Percentiles rank a stretch among this genome's conserved stretches.
phyloP scores from a whole-genome alignment of 2,888 invertebrate genomes.

The Ceriagrion tenellum region DNA sequence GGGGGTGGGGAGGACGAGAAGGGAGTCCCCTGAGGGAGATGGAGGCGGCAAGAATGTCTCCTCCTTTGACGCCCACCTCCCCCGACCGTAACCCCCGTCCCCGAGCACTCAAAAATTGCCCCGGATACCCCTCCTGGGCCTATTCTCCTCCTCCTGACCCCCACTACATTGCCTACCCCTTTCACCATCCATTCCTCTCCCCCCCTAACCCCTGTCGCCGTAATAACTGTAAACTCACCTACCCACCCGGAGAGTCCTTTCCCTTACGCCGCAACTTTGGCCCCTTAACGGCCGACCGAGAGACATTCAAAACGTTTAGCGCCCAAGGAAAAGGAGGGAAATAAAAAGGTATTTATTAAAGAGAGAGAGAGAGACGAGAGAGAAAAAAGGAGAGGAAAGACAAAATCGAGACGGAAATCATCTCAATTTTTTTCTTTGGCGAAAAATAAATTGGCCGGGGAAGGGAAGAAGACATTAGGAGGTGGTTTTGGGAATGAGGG shows the following conservation, averaged over 20 bases:
- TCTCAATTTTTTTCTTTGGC: conserved; percentile 12
- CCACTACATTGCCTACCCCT: not conserved
- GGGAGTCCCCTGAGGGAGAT: not conserved
- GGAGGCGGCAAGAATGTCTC: not conserved
- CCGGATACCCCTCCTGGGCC: not conserved
- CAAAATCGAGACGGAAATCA: conserved; percentile 2
- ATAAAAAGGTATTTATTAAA: conserved; percentile 31
- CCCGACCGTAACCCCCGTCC: not conserved
- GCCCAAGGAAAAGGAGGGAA: conserved; percentile 18
- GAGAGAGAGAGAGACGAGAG: not conserved
- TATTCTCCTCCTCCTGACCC: not conserved
- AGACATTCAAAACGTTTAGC: conserved; percentile 32
- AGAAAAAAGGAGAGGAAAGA: not conserved
- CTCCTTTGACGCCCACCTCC: not conserved
- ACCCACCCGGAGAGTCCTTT: conserved; percentile 25
- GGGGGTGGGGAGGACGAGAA: not conserved
- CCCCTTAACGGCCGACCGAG: conserved; percentile 9
- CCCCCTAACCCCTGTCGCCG: not conserved
- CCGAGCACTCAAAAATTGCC: not conserved
- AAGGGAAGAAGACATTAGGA: not conserved
- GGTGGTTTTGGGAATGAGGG: not conserved
- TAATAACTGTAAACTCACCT: conserved; percentile 30
- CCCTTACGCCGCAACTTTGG: conserved; percentile 33
- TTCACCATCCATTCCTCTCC: not conserved
- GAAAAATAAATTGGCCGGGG: conserved; percentile 5